These are phyloP conservation scores for Saturnia japonica DNA, from an alignment of 2,888 invertebrate species.

Conservation along the genomic window DNA sequence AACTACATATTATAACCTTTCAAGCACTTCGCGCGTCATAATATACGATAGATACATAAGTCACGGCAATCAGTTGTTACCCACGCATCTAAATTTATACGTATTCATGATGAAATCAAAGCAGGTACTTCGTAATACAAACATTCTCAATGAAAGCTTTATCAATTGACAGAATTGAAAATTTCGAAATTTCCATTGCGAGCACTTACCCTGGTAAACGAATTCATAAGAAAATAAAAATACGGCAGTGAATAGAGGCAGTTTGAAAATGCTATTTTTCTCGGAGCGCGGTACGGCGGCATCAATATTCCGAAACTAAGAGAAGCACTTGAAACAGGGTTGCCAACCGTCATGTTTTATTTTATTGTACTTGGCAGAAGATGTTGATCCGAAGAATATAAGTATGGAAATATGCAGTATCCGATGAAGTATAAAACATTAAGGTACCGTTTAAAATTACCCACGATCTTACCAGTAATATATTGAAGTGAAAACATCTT, in stretches of 20 bases:
- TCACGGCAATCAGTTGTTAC: slow-evolving; percentile 27
- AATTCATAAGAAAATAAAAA: slow-evolving; percentile 62
- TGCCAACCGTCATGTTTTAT: background rate
- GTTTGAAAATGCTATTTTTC: slow-evolving; percentile 62
- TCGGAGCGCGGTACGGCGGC: slow-evolving; percentile 30
- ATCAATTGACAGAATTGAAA: slow-evolving; percentile 54
- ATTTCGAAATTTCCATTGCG: slow-evolving; percentile 53
- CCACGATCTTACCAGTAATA: background rate
- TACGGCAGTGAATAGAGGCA: slow-evolving; percentile 47
- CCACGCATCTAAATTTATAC: slow-evolving; percentile 26
- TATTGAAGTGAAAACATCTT: too few species aligned
- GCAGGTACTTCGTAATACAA: slow-evolving; percentile 49
- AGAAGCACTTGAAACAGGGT: slow-evolving; percentile 44
- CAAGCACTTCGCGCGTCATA: slow-evolving; percentile 7
- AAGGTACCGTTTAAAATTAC: background rate
- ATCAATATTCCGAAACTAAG: slow-evolving; percentile 50
- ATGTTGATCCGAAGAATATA: background rate
- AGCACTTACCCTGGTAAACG: slow-evolving; percentile 69
- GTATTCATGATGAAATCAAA: slow-evolving; percentile 43
- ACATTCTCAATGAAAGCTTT: slow-evolving; percentile 53
- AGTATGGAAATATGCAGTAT: background rate
- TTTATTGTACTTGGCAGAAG: background rate
- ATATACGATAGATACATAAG: background rate
- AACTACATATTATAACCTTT: background rate
- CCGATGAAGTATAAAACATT: background rate